Base-by-base conservation (phyloP, 2,797 vertebrate species). In the Danio choprae region DNA sequence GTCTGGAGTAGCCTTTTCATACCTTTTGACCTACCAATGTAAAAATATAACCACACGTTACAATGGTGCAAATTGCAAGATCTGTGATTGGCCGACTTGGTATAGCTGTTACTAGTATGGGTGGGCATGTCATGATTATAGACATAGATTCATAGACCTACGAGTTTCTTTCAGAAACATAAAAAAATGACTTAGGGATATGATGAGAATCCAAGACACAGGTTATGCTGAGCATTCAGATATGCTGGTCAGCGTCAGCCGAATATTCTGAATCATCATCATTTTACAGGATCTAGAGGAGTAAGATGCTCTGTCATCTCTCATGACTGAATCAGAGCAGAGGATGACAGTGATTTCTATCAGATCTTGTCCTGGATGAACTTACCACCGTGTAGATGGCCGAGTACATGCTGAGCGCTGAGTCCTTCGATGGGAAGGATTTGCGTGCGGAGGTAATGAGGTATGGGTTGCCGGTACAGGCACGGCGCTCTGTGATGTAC, bases 401-500 rank as follows among this genome's bases (percentile, higher is more conserved):
- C 0, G 96, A 95, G 44, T 97, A 98, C 79, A 96, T 95, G 80
- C 95, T 96, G 78, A 98, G 94, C 0, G 96, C 96, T 0, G 95
- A 93, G 0, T 97, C 96, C 88, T 97, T 97, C 85, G 96, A 98
- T 46, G 96, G 96, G 84, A 98, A 98, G 70, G 96, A 96, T 76
- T 96, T 95, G 51, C 96, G 95, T 0, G 96, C 96, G 0, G 94
- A 94, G 0, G 85, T 88, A 85, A 97, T 94, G 74, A 96, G 85
- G 86, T 89, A 94, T 0, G 95, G 96, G 90, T 95, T 95, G 36
- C 95, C 96, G 0, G 93, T 95, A 89, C 87, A 97, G 88, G 91
- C 96, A 58, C 81, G 92, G 6, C 86, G 92, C 83, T 96, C 94
- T 0, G 93, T 93, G 83, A 98, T 93, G 81, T 96, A 98, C 82